Conservation (phyloP, 2,113 vertebrate genomes). For the Neodon shergylaensis region DNA sequence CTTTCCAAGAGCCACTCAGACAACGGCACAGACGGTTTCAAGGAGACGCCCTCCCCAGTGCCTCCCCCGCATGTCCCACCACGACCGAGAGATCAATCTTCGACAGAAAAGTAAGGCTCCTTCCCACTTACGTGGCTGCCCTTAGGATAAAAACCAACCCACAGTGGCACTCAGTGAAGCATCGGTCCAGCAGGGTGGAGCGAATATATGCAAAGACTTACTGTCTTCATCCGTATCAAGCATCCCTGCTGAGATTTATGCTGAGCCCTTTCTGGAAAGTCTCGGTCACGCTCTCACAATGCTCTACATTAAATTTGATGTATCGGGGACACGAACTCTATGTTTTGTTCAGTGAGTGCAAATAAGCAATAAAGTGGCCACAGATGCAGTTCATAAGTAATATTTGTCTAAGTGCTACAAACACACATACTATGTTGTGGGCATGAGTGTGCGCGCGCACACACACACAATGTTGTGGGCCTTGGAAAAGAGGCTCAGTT, state of each 20-base stretch:
- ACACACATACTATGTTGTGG: not conserved
- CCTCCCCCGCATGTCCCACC: conserved; percentile 90
- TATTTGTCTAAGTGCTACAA: not conserved
- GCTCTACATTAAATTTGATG: not conserved
- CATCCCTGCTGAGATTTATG: not conserved
- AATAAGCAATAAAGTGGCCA: not conserved
- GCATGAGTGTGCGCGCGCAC: not conserved
- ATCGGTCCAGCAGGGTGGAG: fast-evolving
- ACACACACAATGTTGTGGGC: not conserved
- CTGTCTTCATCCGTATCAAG: not conserved
- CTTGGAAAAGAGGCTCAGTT: not conserved
- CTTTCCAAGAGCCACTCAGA: conserved; percentile 94
- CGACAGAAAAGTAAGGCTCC: conserved; percentile 90
- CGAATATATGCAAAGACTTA: fast-evolving
- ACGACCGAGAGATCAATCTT: conserved; percentile 90
- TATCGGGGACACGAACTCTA: not conserved
- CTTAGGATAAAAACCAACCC: not conserved
- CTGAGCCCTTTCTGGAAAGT: not conserved
- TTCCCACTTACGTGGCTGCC: not conserved
- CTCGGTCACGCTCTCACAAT: not conserved
- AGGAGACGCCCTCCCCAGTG: conserved; percentile 85
- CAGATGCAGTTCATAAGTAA: not conserved
- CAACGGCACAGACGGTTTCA: conserved; percentile 86
- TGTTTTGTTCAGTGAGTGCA: not conserved
- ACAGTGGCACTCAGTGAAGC: not conserved